These are phyloP conservation scores for Cyanoliseus patagonus DNA, from an alignment of 2,113 vertebrate genomes.

Conservation along the genomic window DNA sequence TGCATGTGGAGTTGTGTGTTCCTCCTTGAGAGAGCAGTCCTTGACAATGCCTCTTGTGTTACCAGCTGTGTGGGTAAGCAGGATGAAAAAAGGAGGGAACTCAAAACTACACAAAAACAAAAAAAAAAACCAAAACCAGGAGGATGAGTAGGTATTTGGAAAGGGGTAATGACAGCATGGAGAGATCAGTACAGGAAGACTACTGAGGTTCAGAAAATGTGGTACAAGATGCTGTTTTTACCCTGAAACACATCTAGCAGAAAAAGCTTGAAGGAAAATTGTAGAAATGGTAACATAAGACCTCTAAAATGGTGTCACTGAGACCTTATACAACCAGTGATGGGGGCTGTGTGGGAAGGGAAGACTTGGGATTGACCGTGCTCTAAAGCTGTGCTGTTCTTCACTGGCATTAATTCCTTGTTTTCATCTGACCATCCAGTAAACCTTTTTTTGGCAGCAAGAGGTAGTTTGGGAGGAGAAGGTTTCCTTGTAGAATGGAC, in stretches of 20 bases:
- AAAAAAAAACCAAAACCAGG: fast-evolving
- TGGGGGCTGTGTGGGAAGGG: not conserved
- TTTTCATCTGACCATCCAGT: not conserved
- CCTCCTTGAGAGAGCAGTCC: not conserved
- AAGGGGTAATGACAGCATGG: not conserved
- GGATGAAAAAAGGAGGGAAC: not conserved
- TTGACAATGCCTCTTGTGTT: not conserved
- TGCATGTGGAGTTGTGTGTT: fast-evolving
- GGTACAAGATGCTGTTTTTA: not conserved
- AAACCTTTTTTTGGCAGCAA: not conserved
- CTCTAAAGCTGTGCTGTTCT: not conserved
- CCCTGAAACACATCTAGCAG: not conserved
- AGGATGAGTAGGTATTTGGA: not conserved
- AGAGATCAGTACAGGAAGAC: not conserved
- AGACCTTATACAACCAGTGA: not conserved
- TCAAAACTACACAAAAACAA: fast-evolving
- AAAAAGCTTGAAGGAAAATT: not conserved
- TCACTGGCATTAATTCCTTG: not conserved
- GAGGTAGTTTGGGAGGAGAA: not conserved
- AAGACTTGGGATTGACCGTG: not conserved
- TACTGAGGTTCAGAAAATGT: not conserved
- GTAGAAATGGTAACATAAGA: not conserved
- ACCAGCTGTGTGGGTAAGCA: not conserved
- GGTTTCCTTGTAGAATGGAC: not conserved
- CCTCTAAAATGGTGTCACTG: not conserved